Percentiles rank a stretch among this genome's conserved stretches.
These are phyloP conservation scores for Urocitellus parryii DNA, from an alignment of 2,113 vertebrate species.

Conservation along the genomic window DNA sequence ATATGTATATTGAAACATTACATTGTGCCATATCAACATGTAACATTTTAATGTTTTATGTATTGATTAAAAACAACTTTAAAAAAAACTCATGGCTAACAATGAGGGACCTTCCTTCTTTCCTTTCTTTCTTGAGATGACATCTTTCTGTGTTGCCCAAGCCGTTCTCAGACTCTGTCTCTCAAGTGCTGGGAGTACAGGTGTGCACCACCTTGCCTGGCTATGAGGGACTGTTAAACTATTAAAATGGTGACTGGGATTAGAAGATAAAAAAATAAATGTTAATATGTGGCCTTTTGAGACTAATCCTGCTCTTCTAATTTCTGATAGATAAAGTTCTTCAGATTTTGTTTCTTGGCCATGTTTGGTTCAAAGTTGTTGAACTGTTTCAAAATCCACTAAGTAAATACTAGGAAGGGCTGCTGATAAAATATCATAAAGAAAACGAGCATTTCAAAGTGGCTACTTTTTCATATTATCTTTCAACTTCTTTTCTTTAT, in stretches of 20 bases:
- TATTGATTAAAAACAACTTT: no score
- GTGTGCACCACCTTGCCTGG: not conserved
- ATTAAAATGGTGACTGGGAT: not conserved
- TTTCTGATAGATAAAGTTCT: not conserved
- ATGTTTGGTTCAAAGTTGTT: not conserved
- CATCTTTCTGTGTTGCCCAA: no score
- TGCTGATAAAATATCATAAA: not conserved
- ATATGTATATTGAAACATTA: no score
- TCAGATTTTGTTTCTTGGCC: not conserved
- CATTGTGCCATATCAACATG: no score
- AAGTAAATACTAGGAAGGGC: not conserved
- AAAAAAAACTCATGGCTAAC: not conserved
- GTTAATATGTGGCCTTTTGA: not conserved
- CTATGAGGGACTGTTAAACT: not conserved
- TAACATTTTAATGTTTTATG: no score
- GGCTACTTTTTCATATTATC: not conserved
- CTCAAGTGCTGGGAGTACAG: not conserved
- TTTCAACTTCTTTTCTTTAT: not conserved
- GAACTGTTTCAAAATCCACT: not conserved
- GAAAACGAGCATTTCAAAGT: not conserved
- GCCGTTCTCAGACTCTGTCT: not conserved
- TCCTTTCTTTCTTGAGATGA: no score
- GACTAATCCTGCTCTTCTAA: not conserved
- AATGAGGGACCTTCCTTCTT: not conserved
- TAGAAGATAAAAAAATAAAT: not conserved